phyloP scores from a whole-genome alignment of 2,113 vertebrate genomes.

The human (Homo sapiens) region GRCh38 chr5:84628501-84629000 shows the following conservation, averaged over 20 bases:
- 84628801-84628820: neutral
- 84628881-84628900: neutral
- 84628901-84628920: fast-evolving
- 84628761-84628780: conserved; percentile 14
- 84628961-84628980: neutral
- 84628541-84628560: conserved; percentile 61
- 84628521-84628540: conserved; percentile 56
- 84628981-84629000: neutral
- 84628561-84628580: conserved; percentile 52
- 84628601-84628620: conserved; percentile 78
- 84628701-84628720: conserved; percentile 70
- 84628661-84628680: conserved; percentile 66
- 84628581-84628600: conserved; percentile 64
- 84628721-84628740: conserved; percentile 68
- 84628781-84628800: neutral
- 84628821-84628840: neutral
- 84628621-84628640: conserved; percentile 74
- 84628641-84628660: conserved; percentile 45
- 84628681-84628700: conserved; percentile 66
- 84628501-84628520: conserved; percentile 50
- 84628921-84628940: neutral
- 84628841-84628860: neutral
- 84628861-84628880: too few species aligned
- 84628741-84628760: conserved; percentile 56
- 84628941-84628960: neutral